A percentile compares a stretch with the other conserved stretches of the same genome.
phyloP scores from a whole-genome alignment of 2,888 invertebrate genomes.

The Phortica okadai region DNA sequence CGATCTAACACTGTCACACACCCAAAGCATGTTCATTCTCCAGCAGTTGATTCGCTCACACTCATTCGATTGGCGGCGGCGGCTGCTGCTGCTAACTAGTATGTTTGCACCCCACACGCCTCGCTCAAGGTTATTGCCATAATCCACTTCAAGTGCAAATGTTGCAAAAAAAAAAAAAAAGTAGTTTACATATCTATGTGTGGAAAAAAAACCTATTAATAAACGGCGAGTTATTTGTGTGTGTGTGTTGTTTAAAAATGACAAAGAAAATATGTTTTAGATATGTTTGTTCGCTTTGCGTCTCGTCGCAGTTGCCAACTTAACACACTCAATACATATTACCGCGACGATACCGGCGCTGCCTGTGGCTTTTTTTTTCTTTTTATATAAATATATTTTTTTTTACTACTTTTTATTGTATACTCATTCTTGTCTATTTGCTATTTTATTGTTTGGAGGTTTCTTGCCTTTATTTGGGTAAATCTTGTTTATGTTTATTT shows the following conservation, averaged over 20 bases:
- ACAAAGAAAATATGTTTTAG: slow-evolving; percentile 26
- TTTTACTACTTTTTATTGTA: background rate
- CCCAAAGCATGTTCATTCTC: background rate
- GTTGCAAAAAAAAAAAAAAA: slow-evolving; percentile 53
- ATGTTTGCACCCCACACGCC: slow-evolving; percentile 14
- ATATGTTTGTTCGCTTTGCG: slow-evolving; percentile 8
- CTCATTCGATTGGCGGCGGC: background rate
- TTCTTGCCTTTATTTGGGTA: slow-evolving; percentile 30
- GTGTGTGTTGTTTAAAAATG: slow-evolving; percentile 33
- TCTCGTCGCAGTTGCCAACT: background rate
- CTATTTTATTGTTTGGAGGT: slow-evolving; percentile 1
- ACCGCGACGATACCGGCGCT: background rate
- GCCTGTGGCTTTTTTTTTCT: background rate
- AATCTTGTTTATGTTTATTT: slow-evolving; percentile 26
- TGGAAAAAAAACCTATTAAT: slow-evolving; percentile 43
- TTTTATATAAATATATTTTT: slow-evolving; percentile 1
- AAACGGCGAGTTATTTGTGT: slow-evolving; percentile 33
- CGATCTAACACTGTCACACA: background rate
- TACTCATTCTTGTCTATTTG: background rate
- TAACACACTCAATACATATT: background rate
- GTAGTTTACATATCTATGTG: slow-evolving; percentile 48
- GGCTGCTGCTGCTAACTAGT: background rate
- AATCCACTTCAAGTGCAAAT: slow-evolving; percentile 71
- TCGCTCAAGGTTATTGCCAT: slow-evolving; percentile 71
- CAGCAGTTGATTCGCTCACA: background rate